Percentiles rank a stretch among this genome's conserved stretches.
Evolutionary conservation across 37 sponge, comb jelly and placozoan species (phyloP).

Genomic region (Beroe forskalii): DNA sequence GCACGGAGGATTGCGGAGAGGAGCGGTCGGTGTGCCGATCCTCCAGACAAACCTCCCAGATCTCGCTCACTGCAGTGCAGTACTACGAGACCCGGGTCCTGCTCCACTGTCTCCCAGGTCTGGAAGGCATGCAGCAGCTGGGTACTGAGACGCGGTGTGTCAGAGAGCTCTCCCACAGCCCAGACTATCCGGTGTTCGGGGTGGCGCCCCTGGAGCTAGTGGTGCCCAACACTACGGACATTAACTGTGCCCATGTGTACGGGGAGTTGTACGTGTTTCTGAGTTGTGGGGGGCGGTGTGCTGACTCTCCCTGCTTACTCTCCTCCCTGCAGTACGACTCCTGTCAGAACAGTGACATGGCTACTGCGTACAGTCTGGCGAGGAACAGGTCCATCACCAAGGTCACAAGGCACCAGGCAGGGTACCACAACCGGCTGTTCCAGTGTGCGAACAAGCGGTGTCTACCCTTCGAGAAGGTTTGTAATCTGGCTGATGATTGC

Average conservation of each 20-base stretch:
- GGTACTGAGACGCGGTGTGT: not conserved
- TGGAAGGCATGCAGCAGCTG: not conserved
- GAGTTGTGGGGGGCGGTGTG: not conserved
- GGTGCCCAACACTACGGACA: not conserved
- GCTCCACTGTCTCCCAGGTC: not conserved
- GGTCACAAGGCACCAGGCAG: not conserved
- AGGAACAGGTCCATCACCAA: not conserved
- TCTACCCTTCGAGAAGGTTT: not conserved
- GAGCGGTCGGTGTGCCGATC: not conserved
- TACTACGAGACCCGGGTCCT: not conserved
- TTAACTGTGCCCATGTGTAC: not conserved
- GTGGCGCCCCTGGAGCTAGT: not conserved
- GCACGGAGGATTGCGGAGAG: not conserved
- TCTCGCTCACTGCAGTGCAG: not conserved
- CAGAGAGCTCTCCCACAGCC: not conserved
- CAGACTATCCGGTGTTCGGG: not conserved
- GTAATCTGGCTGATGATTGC: conserved; percentile 1
- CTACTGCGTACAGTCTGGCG: not conserved
- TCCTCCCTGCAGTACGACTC: not conserved
- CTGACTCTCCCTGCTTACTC: not conserved
- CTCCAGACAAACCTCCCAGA: not conserved
- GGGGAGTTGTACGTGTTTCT: not conserved
- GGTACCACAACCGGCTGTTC: not conserved
- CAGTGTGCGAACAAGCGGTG: not conserved
- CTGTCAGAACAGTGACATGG: not conserved